Percentiles rank a stretch among this genome's conserved stretches.
Evolutionary conservation across 2,797 vertebrate species (phyloP).

Genomic region (Poeciliopsis presidionis): DNA sequence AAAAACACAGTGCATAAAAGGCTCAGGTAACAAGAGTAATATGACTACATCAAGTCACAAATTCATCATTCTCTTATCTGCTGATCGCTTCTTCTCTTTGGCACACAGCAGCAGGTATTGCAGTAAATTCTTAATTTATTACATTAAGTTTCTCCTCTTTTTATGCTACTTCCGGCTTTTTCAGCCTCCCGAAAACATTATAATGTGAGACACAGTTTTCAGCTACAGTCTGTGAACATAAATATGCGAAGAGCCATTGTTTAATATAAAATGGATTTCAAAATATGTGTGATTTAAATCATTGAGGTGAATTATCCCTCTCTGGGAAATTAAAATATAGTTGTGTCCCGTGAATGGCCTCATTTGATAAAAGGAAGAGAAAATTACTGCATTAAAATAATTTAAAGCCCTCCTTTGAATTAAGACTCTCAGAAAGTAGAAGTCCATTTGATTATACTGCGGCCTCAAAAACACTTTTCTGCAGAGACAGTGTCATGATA

Average conservation of each 20-base stretch:
- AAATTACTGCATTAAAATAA: conserved; percentile 72
- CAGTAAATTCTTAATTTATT: conserved; percentile 13
- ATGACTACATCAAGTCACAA: conserved; percentile 1
- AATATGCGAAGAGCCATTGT: conserved; percentile 57
- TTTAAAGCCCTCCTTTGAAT: conserved; percentile 67
- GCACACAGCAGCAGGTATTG: background rate
- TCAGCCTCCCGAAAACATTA: conserved; percentile 25
- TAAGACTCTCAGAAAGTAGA: conserved; percentile 56
- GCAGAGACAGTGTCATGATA: conserved; percentile 49
- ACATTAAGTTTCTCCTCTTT: conserved; percentile 21
- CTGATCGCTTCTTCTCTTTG: background rate
- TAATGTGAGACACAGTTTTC: background rate
- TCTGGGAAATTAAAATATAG: conserved; percentile 70
- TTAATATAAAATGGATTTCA: conserved; percentile 58
- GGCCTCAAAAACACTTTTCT: conserved; percentile 50
- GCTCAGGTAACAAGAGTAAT: conserved; percentile 18
- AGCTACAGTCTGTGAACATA: conserved; percentile 26
- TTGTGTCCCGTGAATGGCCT: conserved; percentile 48
- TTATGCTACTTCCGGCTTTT: conserved; percentile 23
- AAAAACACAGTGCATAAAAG: conserved; percentile 15
- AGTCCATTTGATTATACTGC: conserved; percentile 50
- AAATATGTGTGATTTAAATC: conserved; percentile 64
- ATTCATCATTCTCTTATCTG: background rate
- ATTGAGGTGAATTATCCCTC: conserved; percentile 64
- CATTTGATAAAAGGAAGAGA: conserved; percentile 59